A percentile compares a stretch with the other conserved stretches of the same genome.
phyloP scores from a whole-genome alignment of 1,140 invertebrate species.

The Cheumatopsyche charites region DNA sequence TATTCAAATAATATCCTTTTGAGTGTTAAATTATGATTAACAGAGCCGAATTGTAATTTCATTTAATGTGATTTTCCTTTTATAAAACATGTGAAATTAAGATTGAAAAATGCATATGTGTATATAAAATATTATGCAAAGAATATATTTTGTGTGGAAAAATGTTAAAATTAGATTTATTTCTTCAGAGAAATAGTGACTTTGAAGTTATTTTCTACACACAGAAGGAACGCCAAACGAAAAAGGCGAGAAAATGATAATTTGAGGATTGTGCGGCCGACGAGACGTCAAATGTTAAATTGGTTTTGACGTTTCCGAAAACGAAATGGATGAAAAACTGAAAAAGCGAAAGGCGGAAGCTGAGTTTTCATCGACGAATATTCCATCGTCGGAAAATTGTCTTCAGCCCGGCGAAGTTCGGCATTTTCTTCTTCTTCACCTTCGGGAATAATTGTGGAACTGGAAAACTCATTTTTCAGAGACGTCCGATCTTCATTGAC shows the following conservation, averaged over 20 bases:
- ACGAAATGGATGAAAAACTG: constrained; percentile 1
- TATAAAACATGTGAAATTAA: background rate
- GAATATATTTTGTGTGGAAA: too few relatives aligned
- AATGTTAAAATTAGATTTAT: background rate
- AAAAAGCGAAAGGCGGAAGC: constrained; percentile 5
- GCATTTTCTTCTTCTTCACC: too few relatives aligned
- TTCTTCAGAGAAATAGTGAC: background rate
- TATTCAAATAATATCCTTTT: constrained; percentile 2
- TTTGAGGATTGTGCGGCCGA: constrained; percentile 3
- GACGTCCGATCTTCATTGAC: too few relatives aligned
- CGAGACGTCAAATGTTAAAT: constrained; percentile 20
- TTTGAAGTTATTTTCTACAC: too few relatives aligned
- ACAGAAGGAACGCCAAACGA: background rate
- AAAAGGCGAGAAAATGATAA: constrained; percentile 20
- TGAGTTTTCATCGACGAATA: background rate
- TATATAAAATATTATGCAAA: too few relatives aligned
- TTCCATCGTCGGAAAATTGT: too few relatives aligned
- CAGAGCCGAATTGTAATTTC: constrained; percentile 7
- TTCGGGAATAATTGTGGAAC: too few relatives aligned
- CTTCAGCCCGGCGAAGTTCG: too few relatives aligned
- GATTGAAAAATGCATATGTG: background rate
- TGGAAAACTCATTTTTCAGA: too few relatives aligned
- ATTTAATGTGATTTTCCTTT: constrained; percentile 21
- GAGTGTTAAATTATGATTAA: constrained; percentile 11
- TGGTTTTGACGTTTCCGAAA: constrained; percentile 6